Evolutionary conservation across 2,797 vertebrate genomes (phyloP).

Genomic region (Sciurus carolinensis): DNA sequence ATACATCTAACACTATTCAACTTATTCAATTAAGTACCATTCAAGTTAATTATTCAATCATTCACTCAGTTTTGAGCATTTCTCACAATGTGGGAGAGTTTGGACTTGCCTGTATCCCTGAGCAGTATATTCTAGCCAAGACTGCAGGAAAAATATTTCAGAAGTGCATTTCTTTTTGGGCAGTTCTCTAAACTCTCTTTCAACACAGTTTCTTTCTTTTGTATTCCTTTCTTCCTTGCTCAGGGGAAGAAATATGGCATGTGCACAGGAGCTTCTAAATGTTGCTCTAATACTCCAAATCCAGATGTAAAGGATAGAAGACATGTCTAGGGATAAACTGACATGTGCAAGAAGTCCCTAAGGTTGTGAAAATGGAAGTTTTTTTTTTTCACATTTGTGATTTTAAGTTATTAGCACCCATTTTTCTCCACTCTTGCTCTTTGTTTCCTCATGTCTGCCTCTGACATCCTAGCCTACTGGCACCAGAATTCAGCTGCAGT

Average conservation of each 20-base stretch:
- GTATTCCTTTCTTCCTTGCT: not conserved
- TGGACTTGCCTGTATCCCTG: not conserved
- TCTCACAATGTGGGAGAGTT: not conserved
- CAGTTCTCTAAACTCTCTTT: not conserved
- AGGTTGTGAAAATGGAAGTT: not conserved
- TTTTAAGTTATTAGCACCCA: too few species aligned
- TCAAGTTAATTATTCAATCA: not conserved
- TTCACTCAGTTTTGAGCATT: not conserved
- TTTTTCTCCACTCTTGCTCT: not conserved
- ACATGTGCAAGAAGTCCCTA: not conserved
- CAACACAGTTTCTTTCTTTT: not conserved
- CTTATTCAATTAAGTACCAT: not conserved
- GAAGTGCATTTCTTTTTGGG: not conserved
- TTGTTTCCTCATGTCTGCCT: not conserved
- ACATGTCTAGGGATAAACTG: fast-evolving
- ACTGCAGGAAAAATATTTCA: not conserved
- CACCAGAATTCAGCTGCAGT: not conserved
- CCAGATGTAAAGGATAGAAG: not conserved
- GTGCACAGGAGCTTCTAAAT: not conserved
- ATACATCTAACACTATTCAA: not conserved
- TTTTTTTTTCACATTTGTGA: not conserved
- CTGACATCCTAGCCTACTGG: not conserved
- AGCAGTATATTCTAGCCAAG: not conserved
- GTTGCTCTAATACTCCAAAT: not conserved
- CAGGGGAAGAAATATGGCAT: not conserved